phyloP scores from a whole-genome alignment of 1,140 invertebrate genomes.

The Lucilia cuprina region DNA sequence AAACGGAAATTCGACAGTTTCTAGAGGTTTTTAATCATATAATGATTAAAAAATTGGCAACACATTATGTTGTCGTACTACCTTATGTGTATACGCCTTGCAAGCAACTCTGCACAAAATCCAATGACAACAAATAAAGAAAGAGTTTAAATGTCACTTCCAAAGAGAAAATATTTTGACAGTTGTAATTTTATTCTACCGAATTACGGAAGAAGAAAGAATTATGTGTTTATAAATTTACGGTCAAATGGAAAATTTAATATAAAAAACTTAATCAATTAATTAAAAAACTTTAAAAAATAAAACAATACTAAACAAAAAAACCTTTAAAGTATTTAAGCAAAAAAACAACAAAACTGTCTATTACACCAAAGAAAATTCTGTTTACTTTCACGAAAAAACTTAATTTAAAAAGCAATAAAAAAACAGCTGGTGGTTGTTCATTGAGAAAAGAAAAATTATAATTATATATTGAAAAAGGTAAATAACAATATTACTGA shows the following conservation, averaged over 20 bases:
- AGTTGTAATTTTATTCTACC: not conserved
- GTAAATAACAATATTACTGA: too few relatives aligned
- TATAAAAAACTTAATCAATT: not conserved
- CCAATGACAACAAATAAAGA: not conserved
- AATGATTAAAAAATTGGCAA: too few relatives aligned
- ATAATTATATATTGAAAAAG: too few relatives aligned
- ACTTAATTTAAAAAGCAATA: not conserved
- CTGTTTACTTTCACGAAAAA: not conserved
- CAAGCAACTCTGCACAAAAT: too few relatives aligned
- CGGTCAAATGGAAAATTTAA: not conserved
- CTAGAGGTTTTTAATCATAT: too few relatives aligned
- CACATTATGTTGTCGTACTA: too few relatives aligned
- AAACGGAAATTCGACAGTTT: too few relatives aligned
- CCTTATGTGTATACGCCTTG: too few relatives aligned
- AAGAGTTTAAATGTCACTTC: conserved; percentile 38
- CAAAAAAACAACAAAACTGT: not conserved
- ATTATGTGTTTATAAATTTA: not conserved
- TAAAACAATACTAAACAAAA: not conserved
- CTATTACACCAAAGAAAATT: not conserved
- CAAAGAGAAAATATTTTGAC: not conserved
- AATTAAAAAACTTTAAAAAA: not conserved
- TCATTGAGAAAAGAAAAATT: not conserved
- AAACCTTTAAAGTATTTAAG: not conserved
- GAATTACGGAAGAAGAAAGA: not conserved
- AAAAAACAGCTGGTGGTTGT: not conserved